These are phyloP conservation scores for Nineta flava DNA, from an alignment of 2,888 invertebrate genomes.

Conservation along the genomic window DNA sequence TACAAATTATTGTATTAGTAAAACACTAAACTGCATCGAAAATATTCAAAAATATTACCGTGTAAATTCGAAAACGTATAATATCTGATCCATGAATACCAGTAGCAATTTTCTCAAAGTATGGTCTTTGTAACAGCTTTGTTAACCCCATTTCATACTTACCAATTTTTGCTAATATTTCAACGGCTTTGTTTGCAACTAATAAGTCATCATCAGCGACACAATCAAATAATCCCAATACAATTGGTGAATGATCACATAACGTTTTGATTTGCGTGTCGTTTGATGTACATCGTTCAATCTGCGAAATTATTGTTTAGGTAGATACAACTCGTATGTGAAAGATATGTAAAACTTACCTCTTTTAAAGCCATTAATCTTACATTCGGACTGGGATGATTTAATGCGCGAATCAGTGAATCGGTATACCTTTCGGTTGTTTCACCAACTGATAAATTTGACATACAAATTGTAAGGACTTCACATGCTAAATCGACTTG, in stretches of 20 bases:
- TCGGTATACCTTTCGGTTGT: slow-evolving; percentile 40
- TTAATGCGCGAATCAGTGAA: slow-evolving; percentile 41
- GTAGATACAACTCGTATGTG: slow-evolving; percentile 12
- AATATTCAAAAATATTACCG: slow-evolving; percentile 27
- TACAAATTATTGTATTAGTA: slow-evolving; percentile 3
- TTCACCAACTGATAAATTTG: slow-evolving; percentile 42
- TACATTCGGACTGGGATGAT: slow-evolving; percentile 44
- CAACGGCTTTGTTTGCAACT: slow-evolving; percentile 41
- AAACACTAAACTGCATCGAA: background rate
- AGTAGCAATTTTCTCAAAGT: slow-evolving; percentile 38
- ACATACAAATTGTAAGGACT: slow-evolving; percentile 45
- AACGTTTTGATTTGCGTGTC: slow-evolving; percentile 19
- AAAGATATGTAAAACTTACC: slow-evolving; percentile 24
- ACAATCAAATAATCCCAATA: slow-evolving; percentile 37
- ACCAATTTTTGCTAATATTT: slow-evolving; percentile 35
- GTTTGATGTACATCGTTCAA: slow-evolving; percentile 18
- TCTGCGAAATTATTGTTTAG: background rate
- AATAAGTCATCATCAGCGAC: slow-evolving; percentile 40
- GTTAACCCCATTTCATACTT: slow-evolving; percentile 27
- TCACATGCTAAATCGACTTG: slow-evolving; percentile 46
- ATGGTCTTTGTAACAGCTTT: slow-evolving; percentile 34
- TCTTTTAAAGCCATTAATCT: slow-evolving; percentile 46
- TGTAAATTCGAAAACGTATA: slow-evolving; percentile 50
- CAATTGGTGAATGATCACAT: slow-evolving; percentile 24
- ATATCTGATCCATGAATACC: slow-evolving; percentile 39